These are phyloP conservation scores for Mareca strepera DNA, from an alignment of 2,797 vertebrate species.

Conservation along the genomic window DNA sequence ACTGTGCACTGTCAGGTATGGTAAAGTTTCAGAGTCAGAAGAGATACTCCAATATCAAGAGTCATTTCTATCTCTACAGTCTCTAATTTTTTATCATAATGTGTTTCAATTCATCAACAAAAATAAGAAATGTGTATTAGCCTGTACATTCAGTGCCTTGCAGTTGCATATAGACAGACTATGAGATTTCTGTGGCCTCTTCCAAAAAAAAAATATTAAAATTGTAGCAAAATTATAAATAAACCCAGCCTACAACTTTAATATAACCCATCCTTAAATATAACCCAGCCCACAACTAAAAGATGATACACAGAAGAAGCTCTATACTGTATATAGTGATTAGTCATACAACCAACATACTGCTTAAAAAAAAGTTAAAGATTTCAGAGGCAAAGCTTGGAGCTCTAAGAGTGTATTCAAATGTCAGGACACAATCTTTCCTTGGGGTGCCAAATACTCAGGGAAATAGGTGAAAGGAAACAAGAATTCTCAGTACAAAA, in stretches of 20 bases:
- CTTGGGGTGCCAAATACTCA: neutral
- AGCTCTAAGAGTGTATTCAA: neutral
- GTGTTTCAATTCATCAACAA: neutral
- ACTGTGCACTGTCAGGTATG: neutral
- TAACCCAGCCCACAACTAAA: neutral
- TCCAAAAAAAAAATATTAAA: neutral
- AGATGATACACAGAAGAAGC: neutral
- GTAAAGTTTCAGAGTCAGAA: neutral
- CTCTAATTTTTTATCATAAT: neutral
- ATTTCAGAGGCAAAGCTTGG: neutral
- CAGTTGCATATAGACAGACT: neutral
- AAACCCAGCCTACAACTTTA: too few relatives aligned
- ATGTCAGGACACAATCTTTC: neutral
- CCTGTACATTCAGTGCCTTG: neutral
- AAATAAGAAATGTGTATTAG: neutral
- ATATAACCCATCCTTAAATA: neutral
- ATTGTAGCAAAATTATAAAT: neutral
- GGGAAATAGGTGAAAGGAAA: neutral
- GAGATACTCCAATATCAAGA: accelerated
- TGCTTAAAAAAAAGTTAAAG: neutral
- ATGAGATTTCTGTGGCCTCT: neutral
- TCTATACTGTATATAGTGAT: neutral
- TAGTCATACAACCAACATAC: neutral
- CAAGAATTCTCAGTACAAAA: neutral
- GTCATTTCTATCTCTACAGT: neutral